These are phyloP conservation scores for Netelia fuscicornis DNA, from an alignment of 2,888 invertebrate species.

Conservation along the genomic window DNA sequence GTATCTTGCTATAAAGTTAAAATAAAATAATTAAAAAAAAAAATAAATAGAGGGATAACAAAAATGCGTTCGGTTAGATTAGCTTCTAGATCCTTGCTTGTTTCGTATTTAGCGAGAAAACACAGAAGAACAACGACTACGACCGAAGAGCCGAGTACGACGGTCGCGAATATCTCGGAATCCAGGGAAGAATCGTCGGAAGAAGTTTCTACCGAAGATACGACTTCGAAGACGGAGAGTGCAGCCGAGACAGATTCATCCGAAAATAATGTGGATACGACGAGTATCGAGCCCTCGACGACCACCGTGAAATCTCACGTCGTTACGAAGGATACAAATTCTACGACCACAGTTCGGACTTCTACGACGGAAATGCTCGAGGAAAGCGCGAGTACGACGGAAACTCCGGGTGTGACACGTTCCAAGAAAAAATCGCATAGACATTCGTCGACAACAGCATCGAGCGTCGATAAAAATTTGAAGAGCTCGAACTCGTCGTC, in stretches of 20 bases:
- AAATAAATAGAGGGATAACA: not conserved
- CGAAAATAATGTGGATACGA: not conserved
- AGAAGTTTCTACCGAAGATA: no score
- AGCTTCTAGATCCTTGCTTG: not conserved
- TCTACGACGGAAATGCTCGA: not conserved
- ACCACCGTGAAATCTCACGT: not conserved
- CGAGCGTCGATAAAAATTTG: not conserved
- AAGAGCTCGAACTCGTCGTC: not conserved
- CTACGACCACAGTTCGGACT: not conserved
- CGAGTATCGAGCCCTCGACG: not conserved
- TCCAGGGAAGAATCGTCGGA: no score
- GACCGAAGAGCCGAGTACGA: not conserved
- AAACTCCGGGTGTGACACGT: not conserved
- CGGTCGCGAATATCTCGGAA: not conserved
- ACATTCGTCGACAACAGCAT: not conserved
- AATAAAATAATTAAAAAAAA: not conserved
- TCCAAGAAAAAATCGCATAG: not conserved
- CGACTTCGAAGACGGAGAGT: conserved; percentile 30
- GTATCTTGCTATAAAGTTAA: no score
- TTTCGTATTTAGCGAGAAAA: conserved; percentile 36
- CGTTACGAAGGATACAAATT: not conserved
- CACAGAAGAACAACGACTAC: conserved; percentile 28
- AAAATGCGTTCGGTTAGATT: no score
- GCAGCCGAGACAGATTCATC: not conserved
- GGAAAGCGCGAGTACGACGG: not conserved